Conservation (phyloP, 2,113 vertebrate species). For the Equus przewalskii region DNA sequence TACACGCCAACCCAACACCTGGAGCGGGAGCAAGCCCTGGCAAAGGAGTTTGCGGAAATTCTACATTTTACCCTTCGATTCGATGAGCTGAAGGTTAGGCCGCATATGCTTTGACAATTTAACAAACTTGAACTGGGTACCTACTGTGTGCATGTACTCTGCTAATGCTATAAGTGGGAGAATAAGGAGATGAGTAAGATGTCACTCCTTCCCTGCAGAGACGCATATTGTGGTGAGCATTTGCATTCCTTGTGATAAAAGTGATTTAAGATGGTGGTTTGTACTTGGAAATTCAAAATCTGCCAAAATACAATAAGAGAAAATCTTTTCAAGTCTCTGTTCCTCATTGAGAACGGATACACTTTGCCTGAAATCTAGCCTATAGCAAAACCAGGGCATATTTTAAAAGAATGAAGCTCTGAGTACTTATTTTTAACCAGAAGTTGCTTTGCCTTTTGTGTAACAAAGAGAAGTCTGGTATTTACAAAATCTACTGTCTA, state of each 20-base stretch:
- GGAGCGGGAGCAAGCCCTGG: conserved; percentile 97
- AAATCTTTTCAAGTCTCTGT: conserved; percentile 28
- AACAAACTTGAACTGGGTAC: background rate
- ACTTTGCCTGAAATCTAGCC: background rate
- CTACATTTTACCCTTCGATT: conserved; percentile 99
- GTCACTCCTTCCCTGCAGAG: background rate
- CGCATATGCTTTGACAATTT: background rate
- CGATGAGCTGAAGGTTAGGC: conserved; percentile 97
- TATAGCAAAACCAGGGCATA: background rate
- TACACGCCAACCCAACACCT: conserved; percentile 97
- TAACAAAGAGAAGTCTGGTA: background rate
- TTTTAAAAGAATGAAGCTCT: background rate
- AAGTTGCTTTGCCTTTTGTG: background rate
- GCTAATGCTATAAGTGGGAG: background rate
- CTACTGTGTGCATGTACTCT: background rate
- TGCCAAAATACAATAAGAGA: background rate
- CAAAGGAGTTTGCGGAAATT: conserved; percentile 99
- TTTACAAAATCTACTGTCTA: background rate
- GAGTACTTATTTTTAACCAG: background rate
- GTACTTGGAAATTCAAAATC: background rate
- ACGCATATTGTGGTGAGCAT: fast-evolving
- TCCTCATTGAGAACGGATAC: background rate
- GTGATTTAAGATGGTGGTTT: background rate
- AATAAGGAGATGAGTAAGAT: background rate
- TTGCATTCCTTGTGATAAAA: background rate